Percentiles rank a stretch among this genome's conserved stretches.
These are phyloP conservation scores for Sipha flava DNA, from an alignment of 1,140 invertebrate genomes.

Conservation along the genomic window DNA sequence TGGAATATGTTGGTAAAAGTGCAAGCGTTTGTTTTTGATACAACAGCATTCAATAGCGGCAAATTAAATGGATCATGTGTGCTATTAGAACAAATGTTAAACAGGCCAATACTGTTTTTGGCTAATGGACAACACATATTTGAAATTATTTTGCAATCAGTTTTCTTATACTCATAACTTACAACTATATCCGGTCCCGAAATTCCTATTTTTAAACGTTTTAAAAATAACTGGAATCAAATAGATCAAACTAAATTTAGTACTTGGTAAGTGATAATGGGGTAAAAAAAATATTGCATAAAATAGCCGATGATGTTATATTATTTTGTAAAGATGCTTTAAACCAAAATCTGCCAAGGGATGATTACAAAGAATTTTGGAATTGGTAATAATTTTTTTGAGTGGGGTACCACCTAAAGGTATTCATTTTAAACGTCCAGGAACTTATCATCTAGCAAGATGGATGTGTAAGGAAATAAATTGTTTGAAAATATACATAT, in stretches of 20 bases:
- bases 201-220: not conserved
- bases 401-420: too few relatives aligned
- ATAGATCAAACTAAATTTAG: not conserved
- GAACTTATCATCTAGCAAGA: too few relatives aligned
- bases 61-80: constrained; percentile 31
- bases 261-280: not conserved
- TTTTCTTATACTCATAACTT: constrained; percentile 1
- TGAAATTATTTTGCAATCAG: constrained; percentile 35
- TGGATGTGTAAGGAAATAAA: too few relatives aligned
- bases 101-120: constrained; percentile 31
- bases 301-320: not conserved
- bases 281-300: not conserved
- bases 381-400: too few relatives aligned
- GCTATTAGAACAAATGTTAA: constrained; percentile 31
- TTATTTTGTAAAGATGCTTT: too few relatives aligned
- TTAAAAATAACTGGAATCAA: not conserved
- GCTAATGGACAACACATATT: constrained; percentile 32
- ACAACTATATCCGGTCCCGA: not conserved
- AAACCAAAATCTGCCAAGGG: too few relatives aligned
- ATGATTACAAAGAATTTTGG: too few relatives aligned
- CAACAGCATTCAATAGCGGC: constrained; percentile 34
- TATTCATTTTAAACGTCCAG: too few relatives aligned
- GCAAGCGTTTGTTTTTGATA: constrained; percentile 35
- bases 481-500: too few relatives aligned
- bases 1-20: constrained; percentile 33